Percentiles rank a stretch among this genome's conserved stretches.
Evolutionary conservation across 2,113 vertebrate species (phyloP).

Genomic region (Neodontobutis hainanensis): DNA sequence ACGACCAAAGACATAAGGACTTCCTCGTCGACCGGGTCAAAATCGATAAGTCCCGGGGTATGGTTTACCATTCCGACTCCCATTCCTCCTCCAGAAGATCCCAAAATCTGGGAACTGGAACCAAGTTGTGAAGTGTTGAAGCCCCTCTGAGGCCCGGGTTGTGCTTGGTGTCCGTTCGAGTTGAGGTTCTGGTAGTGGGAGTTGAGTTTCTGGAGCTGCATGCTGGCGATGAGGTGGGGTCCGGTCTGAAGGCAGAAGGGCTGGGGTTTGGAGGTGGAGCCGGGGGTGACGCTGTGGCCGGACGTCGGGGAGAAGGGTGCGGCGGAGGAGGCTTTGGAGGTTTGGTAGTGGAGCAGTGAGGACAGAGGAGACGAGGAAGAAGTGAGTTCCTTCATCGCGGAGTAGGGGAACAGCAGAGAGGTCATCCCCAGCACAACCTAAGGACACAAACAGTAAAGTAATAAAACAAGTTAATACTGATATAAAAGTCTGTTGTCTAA

Average conservation of each 20-base stretch:
- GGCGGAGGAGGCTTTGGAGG: constrained; percentile 70
- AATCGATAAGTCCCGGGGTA: constrained; percentile 74
- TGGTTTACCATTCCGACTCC: constrained; percentile 55
- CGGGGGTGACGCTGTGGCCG: constrained; percentile 48
- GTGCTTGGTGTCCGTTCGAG: constrained; percentile 22
- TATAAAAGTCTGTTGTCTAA: too few relatives aligned
- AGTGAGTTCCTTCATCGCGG: constrained; percentile 77
- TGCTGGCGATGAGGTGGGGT: constrained; percentile 81
- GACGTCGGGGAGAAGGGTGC: constrained; percentile 67
- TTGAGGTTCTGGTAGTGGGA: constrained; percentile 81
- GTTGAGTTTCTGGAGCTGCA: constrained; percentile 87
- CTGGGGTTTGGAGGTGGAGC: constrained; percentile 74
- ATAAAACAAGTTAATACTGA: not conserved
- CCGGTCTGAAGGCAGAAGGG: constrained; percentile 73
- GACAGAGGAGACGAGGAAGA: constrained; percentile 69
- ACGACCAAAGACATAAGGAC: constrained; percentile 85
- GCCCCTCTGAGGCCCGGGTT: constrained; percentile 56
- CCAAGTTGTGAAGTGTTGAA: constrained; percentile 34
- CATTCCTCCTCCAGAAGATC: constrained; percentile 38
- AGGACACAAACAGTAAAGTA: constrained; percentile 30
- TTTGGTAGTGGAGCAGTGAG: constrained; percentile 75
- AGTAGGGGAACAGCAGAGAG: constrained; percentile 67
- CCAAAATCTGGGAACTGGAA: constrained; percentile 51
- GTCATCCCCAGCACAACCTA: constrained; percentile 73
- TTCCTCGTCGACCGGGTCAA: constrained; percentile 84